Evolutionary conservation across 1,140 invertebrate species (phyloP), one percentile per base, ranked within the genome.

Genomic region (Drosophila ercepeae): DNA sequence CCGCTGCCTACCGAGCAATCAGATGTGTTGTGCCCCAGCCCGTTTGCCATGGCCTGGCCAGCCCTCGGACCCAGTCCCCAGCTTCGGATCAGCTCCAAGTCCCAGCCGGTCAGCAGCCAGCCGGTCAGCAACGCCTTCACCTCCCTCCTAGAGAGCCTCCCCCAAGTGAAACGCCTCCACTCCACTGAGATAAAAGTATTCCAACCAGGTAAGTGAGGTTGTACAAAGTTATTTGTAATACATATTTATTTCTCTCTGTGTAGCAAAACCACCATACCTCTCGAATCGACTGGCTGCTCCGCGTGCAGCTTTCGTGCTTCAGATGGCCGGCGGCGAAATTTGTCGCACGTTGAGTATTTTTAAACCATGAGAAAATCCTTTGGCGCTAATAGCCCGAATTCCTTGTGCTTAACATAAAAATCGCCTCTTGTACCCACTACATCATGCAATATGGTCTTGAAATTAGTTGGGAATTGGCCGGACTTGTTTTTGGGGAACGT

Each of bases 331-430:
- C 59, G 88, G 88, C 88, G 59, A 90, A 88, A 89, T 90, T 90
- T 90, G 88, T 90, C 88, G 88, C 88, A 90, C 88, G 88, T 90
- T 90, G 82, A 73, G 88, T 90, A 90, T 90, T 90, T 90, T 90
- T 90, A 90, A 90, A 89, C 88, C 88, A 90, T 90, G 88, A 88
- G 88, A 90, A 90, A 90, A 90, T 90, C 88, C 88, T 90, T 90
- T 90, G 88, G 88, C 88, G 88, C 88, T 90, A 90, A 90, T 90
- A 90, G 83, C 88, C 88, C 82, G 82, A 88, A 88, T 88, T 88
- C 82, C 82, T 88, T 88, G 77, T 88, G 82, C 82, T 88, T 88
- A 88, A 88, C 82, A 88, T 88, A 88, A 88, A 86, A 88, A 88
- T 88, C 82, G 82, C 82, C 82, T 75, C 82, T 78, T 81, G 76